Conservation (phyloP, 2,113 vertebrate genomes). For the Anhinga rufa region DNA sequence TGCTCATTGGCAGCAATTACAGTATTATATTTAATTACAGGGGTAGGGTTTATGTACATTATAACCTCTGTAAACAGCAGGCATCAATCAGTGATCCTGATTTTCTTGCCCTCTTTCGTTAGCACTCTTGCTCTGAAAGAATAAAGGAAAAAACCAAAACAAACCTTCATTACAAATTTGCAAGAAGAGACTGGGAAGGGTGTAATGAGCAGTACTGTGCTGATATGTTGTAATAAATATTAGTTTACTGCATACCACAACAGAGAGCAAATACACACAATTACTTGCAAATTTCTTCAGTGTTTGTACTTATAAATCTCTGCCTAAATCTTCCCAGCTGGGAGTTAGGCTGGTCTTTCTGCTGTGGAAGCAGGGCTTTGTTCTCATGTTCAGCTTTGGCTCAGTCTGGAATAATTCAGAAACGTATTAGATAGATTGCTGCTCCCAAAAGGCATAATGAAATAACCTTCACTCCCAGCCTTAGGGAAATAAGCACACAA, state of each 20-base stretch:
- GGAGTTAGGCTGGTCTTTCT: conserved; percentile 73
- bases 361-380: conserved; percentile 80
- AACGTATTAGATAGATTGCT: conserved; percentile 88
- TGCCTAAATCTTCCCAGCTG: conserved; percentile 84
- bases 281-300: conserved; percentile 80
- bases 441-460: conserved; percentile 82
- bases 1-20: neutral
- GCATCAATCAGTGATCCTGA: neutral
- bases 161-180: conserved; percentile 29
- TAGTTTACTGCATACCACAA: conserved; percentile 67
- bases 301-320: conserved; percentile 84
- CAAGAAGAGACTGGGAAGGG: conserved; percentile 39
- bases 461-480: conserved; percentile 86
- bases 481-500: conserved; percentile 82
- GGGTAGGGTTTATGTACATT: neutral
- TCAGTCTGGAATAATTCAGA: conserved; percentile 88
- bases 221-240: conserved; percentile 72
- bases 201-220: conserved; percentile 52
- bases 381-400: conserved; percentile 80
- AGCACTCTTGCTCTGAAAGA: conserved; percentile 33
- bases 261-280: conserved; percentile 74
- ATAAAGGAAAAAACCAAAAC: neutral
- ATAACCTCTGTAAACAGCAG: neutral
- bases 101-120: conserved; percentile 19
- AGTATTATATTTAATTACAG: neutral